These are phyloP conservation scores for Theristicus caerulescens DNA, from an alignment of 2,113 vertebrate species.

Conservation along the genomic window DNA sequence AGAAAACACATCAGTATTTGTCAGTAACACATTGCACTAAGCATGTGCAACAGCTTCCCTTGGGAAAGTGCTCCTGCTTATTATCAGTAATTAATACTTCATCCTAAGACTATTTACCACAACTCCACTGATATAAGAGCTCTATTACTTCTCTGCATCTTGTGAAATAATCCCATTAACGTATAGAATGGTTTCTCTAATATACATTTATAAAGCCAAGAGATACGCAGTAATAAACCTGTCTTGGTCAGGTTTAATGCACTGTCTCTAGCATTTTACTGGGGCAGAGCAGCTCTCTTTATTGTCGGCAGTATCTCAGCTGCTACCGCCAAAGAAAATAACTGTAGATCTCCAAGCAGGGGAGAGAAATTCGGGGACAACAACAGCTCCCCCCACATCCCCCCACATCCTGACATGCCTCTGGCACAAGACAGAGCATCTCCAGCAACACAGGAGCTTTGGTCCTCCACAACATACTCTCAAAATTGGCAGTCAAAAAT, in stretches of 20 bases:
- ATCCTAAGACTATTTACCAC: not conserved
- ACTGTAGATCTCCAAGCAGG: not conserved
- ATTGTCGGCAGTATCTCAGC: not conserved
- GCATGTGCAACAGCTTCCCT: not conserved
- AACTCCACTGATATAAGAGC: not conserved
- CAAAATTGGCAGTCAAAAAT: not conserved
- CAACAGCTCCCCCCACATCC: not conserved
- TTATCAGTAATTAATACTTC: not conserved
- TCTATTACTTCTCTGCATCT: not conserved
- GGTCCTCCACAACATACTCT: not conserved
- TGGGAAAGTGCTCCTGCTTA: not conserved
- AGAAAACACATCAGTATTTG: not conserved
- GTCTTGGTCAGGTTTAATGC: not conserved
- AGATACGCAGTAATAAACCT: not conserved
- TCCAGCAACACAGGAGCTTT: not conserved
- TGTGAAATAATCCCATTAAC: not conserved
- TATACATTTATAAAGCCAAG: not conserved
- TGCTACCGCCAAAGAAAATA: not conserved
- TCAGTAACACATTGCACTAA: not conserved
- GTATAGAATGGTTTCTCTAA: not conserved
- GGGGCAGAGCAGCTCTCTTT: not conserved
- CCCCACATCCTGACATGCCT: not conserved
- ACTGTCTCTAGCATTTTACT: not conserved
- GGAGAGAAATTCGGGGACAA: not conserved
- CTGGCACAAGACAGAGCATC: not conserved